A percentile compares a stretch with the other conserved stretches of the same genome.
These are phyloP conservation scores for Murina feae DNA, from an alignment of 2,113 vertebrate species.

Conservation along the genomic window DNA sequence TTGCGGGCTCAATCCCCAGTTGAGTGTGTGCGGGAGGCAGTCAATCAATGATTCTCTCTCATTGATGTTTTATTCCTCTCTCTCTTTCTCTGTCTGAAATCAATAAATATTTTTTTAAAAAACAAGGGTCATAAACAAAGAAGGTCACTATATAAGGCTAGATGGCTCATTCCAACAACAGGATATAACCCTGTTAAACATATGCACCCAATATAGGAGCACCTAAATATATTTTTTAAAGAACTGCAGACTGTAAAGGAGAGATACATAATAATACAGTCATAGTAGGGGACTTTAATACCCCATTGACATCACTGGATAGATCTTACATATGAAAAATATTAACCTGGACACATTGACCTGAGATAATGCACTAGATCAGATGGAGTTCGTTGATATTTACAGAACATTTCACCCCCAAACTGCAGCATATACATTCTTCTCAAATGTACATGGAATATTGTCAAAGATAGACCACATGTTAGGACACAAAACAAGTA, in stretches of 20 bases:
- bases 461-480: neutral
- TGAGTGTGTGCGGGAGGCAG: no score
- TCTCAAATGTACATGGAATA: neutral
- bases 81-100: no score
- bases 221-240: neutral
- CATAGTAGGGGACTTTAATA: neutral
- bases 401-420: neutral
- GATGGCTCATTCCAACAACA: neutral
- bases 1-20: no score
- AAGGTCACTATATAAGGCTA: neutral
- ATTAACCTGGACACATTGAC: neutral
- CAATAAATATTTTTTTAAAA: neutral
- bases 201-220: neutral
- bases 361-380: neutral
- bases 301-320: neutral
- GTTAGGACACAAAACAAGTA: neutral
- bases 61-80: no score
- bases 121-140: neutral
- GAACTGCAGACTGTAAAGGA: neutral
- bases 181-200: neutral
- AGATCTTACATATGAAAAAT: neutral
- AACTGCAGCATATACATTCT: neutral
- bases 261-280: neutral
- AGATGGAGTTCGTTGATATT: neutral
- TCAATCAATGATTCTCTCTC: no score